Evolutionary conservation across 1,140 invertebrate species (phyloP).

Genomic region (Bradynema listronoti): DNA sequence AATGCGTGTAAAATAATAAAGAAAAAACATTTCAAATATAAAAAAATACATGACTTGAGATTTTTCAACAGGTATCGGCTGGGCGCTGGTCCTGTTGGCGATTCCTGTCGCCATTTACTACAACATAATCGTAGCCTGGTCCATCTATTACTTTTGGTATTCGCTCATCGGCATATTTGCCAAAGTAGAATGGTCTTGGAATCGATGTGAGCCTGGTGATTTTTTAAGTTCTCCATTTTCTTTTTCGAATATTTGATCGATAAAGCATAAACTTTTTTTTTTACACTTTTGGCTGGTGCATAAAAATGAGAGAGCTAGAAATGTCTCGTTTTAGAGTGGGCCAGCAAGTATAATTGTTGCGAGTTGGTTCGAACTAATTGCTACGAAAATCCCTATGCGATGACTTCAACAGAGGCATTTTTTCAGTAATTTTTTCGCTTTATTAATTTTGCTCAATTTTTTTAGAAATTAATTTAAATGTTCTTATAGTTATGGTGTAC

Average conservation of each 20-base stretch:
- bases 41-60: background rate
- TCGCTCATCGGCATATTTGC: slow-evolving; percentile 46
- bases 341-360: slow-evolving; percentile 43
- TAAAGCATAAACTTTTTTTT: no score
- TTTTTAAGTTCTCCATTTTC: background rate
- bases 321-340: slow-evolving; percentile 42
- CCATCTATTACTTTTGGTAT: slow-evolving; percentile 59
- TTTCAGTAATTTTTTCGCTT: slow-evolving; percentile 40
- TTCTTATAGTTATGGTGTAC: slow-evolving; percentile 45
- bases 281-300: no score
- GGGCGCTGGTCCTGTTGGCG: slow-evolving; percentile 60
- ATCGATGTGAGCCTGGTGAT: slow-evolving; percentile 31
- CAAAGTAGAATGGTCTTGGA: slow-evolving; percentile 34
- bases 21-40: background rate
- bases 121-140: slow-evolving; percentile 61
- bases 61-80: slow-evolving; percentile 60
- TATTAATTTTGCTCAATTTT: background rate
- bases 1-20: no score
- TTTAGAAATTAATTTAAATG: background rate
- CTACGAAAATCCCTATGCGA: slow-evolving; percentile 30
- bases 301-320: no score
- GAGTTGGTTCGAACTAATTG: slow-evolving; percentile 33
- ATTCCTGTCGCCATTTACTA: slow-evolving; percentile 61
- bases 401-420: slow-evolving; percentile 53
- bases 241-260: no score